Evolutionary conservation across 2,113 vertebrate genomes (phyloP).

Genomic region (Mirza zaza): DNA sequence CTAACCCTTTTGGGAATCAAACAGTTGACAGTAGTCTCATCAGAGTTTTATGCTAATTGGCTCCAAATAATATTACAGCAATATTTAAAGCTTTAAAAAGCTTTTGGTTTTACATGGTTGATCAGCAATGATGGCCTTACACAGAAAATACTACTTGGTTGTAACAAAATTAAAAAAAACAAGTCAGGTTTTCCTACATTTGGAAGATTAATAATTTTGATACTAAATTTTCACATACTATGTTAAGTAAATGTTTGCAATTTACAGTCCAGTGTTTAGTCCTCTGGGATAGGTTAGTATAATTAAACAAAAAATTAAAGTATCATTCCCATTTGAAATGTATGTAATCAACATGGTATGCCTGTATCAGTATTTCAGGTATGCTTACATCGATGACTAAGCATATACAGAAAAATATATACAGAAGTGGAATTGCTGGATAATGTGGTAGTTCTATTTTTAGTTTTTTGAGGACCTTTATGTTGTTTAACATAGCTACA

Average conservation of each 20-base stretch:
- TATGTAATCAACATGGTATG: neutral
- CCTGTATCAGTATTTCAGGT: neutral
- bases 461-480: neutral
- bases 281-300: neutral
- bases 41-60: neutral
- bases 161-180: neutral
- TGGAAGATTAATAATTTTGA: neutral
- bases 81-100: neutral
- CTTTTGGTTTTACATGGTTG: neutral
- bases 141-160: neutral
- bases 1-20: neutral
- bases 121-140: neutral
- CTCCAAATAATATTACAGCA: neutral
- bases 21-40: neutral
- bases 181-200: neutral
- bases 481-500: neutral
- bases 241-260: neutral
- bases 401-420: neutral
- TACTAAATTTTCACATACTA: neutral
- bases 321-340: neutral
- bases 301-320: neutral
- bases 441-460: neutral
- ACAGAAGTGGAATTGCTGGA: neutral
- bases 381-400: neutral
- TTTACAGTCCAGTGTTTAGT: neutral